phyloP scores from a whole-genome alignment of 2,888 invertebrate genomes.

The Lathronympha strigana region DNA sequence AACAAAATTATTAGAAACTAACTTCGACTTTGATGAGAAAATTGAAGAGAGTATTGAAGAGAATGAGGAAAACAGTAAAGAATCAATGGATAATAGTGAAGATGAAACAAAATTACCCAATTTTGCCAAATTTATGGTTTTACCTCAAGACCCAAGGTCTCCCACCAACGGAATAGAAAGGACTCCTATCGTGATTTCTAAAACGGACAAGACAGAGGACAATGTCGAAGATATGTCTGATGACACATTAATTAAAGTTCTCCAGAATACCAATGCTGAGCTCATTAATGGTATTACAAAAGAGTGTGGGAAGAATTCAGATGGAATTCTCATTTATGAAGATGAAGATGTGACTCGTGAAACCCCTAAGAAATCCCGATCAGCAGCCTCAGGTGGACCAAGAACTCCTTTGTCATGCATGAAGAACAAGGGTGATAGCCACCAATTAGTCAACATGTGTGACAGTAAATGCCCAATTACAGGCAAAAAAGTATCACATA shows the following conservation, averaged over 20 bases:
- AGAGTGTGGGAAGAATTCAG: slow-evolving; percentile 64
- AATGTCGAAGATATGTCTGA: slow-evolving; percentile 80
- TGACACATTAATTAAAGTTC: slow-evolving; percentile 73
- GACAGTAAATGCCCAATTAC: slow-evolving; percentile 62
- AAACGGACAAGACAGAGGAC: slow-evolving; percentile 54
- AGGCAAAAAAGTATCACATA: slow-evolving; percentile 71
- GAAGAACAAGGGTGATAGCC: slow-evolving; percentile 75
- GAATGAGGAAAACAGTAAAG: slow-evolving; percentile 40
- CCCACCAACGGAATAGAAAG: slow-evolving; percentile 78
- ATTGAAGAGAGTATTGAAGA: slow-evolving; percentile 53
- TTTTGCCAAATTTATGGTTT: slow-evolving; percentile 60
- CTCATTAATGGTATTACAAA: slow-evolving; percentile 57
- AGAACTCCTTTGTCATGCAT: slow-evolving; percentile 80
- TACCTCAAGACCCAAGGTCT: slow-evolving; percentile 76
- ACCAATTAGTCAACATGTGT: slow-evolving; percentile 74
- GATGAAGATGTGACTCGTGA: slow-evolving; percentile 69
- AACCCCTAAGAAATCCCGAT: slow-evolving; percentile 71
- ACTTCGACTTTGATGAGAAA: slow-evolving; percentile 82
- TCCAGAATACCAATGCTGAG: slow-evolving; percentile 71
- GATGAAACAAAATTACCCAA: slow-evolving; percentile 48
- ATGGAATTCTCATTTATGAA: slow-evolving; percentile 85
- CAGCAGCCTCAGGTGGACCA: slow-evolving; percentile 62
- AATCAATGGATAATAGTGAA: slow-evolving; percentile 44
- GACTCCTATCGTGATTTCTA: slow-evolving; percentile 76
- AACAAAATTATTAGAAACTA: slow-evolving; percentile 83